Evolutionary conservation across 2,888 invertebrate genomes (phyloP).

Genomic region (Harpalus rubripes): DNA sequence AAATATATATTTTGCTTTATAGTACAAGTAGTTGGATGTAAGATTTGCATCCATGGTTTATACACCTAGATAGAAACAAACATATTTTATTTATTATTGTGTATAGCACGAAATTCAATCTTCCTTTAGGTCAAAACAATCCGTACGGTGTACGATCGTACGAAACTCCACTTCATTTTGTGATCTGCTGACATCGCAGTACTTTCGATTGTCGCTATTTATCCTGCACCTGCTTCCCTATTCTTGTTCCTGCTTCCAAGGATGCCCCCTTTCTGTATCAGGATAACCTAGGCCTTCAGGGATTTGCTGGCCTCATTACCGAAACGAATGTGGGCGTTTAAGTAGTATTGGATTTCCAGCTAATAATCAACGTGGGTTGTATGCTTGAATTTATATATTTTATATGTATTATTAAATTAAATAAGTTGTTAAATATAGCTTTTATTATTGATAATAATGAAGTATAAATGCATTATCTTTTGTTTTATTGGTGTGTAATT

Average conservation of each 20-base stretch:
- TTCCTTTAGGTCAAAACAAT: background rate
- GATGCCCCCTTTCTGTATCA: background rate
- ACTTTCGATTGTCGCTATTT: conserved; percentile 28
- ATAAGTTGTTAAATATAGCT: background rate
- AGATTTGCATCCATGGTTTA: background rate
- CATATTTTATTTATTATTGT: background rate
- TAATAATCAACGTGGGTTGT: background rate
- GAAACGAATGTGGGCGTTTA: background rate
- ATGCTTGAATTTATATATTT: background rate
- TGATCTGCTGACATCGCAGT: conserved; percentile 22
- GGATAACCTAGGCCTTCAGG: background rate
- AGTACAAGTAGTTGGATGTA: no score
- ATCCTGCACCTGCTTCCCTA: conserved; percentile 27
- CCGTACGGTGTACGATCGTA: no score
- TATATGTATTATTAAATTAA: background rate
- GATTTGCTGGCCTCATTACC: conserved; percentile 3
- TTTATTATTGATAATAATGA: no score
- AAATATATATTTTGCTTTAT: no score
- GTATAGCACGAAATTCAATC: background rate
- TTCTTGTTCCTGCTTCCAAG: background rate
- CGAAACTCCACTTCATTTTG: background rate
- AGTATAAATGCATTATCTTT: background rate
- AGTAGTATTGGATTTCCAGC: background rate
- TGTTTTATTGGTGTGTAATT: background rate
- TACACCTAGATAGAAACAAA: background rate